Conservation (phyloP, 2,797 vertebrate genomes). For the Melanotaenia pygmaea region DNA sequence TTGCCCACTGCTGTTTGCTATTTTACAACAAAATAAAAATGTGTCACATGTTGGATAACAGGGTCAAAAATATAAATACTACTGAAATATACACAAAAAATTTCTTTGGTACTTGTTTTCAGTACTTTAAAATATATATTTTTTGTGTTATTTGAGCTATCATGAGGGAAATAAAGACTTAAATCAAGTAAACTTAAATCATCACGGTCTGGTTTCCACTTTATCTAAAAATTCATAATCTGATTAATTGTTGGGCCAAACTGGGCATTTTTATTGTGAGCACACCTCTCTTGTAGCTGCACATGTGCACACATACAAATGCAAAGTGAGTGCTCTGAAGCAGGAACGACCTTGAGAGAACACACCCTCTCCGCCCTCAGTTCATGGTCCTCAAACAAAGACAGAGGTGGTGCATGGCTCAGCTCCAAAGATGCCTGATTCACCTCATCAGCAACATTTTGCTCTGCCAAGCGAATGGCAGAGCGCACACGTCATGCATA, state of each 20-base stretch:
- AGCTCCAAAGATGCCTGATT: conserved; percentile 61
- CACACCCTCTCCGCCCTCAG: conserved; percentile 49
- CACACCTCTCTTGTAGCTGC: conserved; percentile 4
- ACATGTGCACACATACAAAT: conserved; percentile 26
- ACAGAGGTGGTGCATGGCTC: conserved; percentile 63
- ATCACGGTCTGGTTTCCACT: not conserved
- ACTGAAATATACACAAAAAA: not conserved
- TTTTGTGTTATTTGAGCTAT: not conserved
- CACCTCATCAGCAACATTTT: conserved; percentile 68
- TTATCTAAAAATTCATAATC: not conserved
- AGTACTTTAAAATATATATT: not conserved
- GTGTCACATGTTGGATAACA: not conserved
- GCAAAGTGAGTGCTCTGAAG: conserved; percentile 43
- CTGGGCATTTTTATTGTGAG: not conserved
- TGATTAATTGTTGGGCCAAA: not conserved
- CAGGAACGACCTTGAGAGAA: conserved; percentile 73
- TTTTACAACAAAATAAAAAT: not conserved
- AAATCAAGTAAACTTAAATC: not conserved
- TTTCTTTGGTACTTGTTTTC: not conserved
- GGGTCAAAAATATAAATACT: not conserved
- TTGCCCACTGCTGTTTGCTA: not conserved
- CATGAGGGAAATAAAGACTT: not conserved
- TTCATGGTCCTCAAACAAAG: conserved; percentile 72
- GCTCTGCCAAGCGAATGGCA: conserved; percentile 17
- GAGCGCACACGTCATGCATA: not conserved